phyloP scores from a whole-genome alignment of 2,113 vertebrate genomes.

The Entelurus aequoreus region DNA sequence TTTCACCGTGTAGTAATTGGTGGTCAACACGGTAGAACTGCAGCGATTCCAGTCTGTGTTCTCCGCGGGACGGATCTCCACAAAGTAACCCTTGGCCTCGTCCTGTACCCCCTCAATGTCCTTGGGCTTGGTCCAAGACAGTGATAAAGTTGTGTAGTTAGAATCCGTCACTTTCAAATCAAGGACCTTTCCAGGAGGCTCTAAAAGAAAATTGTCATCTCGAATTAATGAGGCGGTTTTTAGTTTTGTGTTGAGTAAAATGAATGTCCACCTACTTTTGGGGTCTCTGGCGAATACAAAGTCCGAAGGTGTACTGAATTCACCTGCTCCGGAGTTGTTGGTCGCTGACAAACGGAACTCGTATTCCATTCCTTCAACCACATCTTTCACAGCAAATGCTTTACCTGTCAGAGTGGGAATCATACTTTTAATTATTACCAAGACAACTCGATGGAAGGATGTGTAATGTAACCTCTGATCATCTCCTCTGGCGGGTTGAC shows the following conservation, averaged over 20 bases:
- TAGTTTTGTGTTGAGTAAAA: background rate
- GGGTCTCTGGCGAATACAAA: slow-evolving; percentile 78
- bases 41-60: slow-evolving; percentile 78
- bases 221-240: slow-evolving; percentile 3
- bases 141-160: slow-evolving; percentile 73
- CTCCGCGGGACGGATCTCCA: slow-evolving; percentile 77
- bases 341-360: slow-evolving; percentile 85
- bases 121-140: slow-evolving; percentile 80
- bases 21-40: slow-evolving; percentile 64
- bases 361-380: slow-evolving; percentile 81
- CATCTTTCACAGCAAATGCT: slow-evolving; percentile 64
- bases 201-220: slow-evolving; percentile 61
- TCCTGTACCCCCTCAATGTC: slow-evolving; percentile 55
- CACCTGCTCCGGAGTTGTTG: slow-evolving; percentile 79
- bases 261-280: slow-evolving; percentile 71
- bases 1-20: slow-evolving; percentile 73
- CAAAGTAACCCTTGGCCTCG: slow-evolving; percentile 79
- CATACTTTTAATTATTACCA: background rate
- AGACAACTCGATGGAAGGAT: background rate
- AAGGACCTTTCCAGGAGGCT: slow-evolving; percentile 75
- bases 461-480: slow-evolving; percentile 61
- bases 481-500: slow-evolving; percentile 67
- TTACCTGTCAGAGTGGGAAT: slow-evolving; percentile 63
- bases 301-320: slow-evolving; percentile 78
- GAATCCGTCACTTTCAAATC: slow-evolving; percentile 82